Evolutionary conservation across 2,113 vertebrate genomes (phyloP), one percentile per base, ranked within the genome.

Genomic region (Rhadina sibilatrix): DNA sequence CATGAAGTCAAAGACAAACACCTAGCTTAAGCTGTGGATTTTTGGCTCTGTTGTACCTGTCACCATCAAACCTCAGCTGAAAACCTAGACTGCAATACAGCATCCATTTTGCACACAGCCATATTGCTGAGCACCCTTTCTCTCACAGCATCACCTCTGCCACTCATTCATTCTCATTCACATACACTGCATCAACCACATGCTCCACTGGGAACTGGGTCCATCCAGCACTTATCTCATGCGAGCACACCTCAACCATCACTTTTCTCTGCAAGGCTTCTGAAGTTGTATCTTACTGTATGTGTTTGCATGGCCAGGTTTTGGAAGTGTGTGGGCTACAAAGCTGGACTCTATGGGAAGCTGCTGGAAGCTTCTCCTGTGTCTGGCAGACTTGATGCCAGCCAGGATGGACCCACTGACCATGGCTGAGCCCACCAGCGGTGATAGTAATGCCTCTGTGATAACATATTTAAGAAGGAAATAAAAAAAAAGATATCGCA

Each of bases 141-240:
- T 76, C 33, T 44, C 40, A 42, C 42, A 50, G 56, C 22, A 30
- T n/a, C 42, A 75, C 23, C 50, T 77, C 82, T 57, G n/a, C 31
- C 1, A 5, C 24, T 44, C 35, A n/a, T 59, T 50, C 56, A 22
- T 25, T 53, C 42, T 30, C 9, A 22, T 44, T 47, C 33, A 72
- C 0, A 2, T 4, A 37, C 4, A 6, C 38, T 5, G 2, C 12
- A 4, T 8, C 28, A 44, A 20, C 15, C 47, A 54, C 44, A 38
- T 1, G 4, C 30, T 44, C 17, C 72, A 44, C 18, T 2, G 27
- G 4, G 18, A 54, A 42, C 23, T 9, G 11, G 31, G 23, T 46
- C n/a, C 12, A 4, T 7, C 12, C 33, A 61, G 59, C 50, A 35
- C 30, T 61, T 27, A 35, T 3, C 18, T 71, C 52, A 46, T 2